A percentile compares a stretch with the other conserved stretches of the same genome.
These are phyloP conservation scores for Penaeus chinensis DNA, from an alignment of 1,140 invertebrate genomes.

Conservation along the genomic window DNA sequence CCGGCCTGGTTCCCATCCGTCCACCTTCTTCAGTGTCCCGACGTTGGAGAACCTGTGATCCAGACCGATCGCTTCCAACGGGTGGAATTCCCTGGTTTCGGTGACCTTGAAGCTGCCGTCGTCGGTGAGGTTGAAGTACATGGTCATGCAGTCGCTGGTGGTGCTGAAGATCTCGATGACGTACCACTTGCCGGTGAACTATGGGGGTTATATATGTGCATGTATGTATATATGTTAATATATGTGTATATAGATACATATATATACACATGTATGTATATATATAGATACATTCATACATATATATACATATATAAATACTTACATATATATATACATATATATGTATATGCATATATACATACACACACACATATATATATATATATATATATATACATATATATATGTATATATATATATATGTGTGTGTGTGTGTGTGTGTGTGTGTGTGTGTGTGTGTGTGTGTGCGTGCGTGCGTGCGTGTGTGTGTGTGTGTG, in stretches of 20 bases:
- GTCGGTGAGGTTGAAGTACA: slow-evolving; percentile 13
- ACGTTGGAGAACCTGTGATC: slow-evolving; percentile 13
- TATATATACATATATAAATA: slow-evolving; percentile 17
- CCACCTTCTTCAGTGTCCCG: not conserved
- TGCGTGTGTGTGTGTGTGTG: no score
- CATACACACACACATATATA: not conserved
- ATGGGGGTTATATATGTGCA: not conserved
- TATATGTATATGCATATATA: not conserved
- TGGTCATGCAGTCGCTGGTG: slow-evolving; percentile 25
- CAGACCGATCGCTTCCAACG: not conserved
- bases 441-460: no score
- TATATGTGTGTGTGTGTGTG: no score
- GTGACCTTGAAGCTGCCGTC: not conserved
- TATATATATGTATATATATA: no score
- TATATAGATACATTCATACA: not conserved
- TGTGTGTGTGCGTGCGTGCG: no score
- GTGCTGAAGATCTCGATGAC: slow-evolving; percentile 35
- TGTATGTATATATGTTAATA: slow-evolving; percentile 12
- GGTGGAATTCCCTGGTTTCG: not conserved
- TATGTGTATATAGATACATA: slow-evolving; percentile 10
- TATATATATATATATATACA: no score
- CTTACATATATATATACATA: slow-evolving; percentile 2
- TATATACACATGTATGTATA: not conserved
- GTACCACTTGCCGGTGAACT: slow-evolving; percentile 23
- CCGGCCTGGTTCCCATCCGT: no score